Conservation (phyloP, 1,140 invertebrate genomes). For the Brachionus rotundiformis region DNA sequence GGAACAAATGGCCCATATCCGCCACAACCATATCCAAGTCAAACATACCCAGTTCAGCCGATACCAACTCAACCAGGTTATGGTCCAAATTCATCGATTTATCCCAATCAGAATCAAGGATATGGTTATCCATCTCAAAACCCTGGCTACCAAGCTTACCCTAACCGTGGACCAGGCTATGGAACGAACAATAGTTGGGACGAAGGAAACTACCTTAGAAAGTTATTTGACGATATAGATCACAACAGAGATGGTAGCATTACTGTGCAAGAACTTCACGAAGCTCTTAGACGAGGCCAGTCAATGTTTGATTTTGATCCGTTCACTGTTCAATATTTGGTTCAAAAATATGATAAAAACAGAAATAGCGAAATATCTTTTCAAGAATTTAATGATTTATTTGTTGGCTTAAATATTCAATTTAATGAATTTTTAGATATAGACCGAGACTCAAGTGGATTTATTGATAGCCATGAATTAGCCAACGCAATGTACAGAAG, state of each 20-base stretch:
- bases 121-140: constrained; percentile 39
- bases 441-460: constrained; percentile 44
- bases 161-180: not conserved
- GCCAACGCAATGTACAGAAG: not conserved
- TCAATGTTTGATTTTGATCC: constrained; percentile 39
- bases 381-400: constrained; percentile 37
- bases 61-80: not conserved
- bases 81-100: not conserved
- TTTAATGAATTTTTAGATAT: constrained; percentile 51
- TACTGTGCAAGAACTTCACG: constrained; percentile 12
- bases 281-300: constrained; percentile 27
- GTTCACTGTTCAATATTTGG: constrained; percentile 32
- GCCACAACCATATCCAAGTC: not conserved
- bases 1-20: not conserved
- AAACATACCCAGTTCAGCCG: not conserved
- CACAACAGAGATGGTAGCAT: constrained; percentile 42
- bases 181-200: constrained; percentile 9
- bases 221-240: constrained; percentile 45
- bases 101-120: not conserved
- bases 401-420: constrained; percentile 7
- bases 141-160: not conserved
- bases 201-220: constrained; percentile 1
- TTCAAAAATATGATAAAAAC: constrained; percentile 42
- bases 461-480: constrained; percentile 34
- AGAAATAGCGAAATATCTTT: constrained; percentile 21